Evolutionary conservation across 2,113 vertebrate genomes (phyloP).

Genomic region (Scopus umbretta): DNA sequence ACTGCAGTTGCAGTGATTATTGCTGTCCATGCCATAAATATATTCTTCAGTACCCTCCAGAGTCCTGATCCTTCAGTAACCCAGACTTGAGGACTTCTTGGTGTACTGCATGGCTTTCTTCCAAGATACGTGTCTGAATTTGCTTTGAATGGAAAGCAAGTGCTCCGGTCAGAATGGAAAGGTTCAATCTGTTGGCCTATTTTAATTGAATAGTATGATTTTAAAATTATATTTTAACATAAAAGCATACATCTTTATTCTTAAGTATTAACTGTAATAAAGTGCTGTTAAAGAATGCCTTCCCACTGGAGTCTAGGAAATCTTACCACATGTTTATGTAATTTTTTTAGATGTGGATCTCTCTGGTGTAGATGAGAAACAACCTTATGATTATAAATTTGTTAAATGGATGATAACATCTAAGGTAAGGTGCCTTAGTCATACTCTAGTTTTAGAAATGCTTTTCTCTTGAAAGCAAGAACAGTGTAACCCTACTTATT

Average conservation of each 20-base stretch:
- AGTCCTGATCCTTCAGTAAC: not conserved
- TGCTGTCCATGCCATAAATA: not conserved
- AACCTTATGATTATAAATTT: slow-evolving; percentile 93
- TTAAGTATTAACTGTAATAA: not conserved
- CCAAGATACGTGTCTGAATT: not conserved
- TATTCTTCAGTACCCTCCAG: not conserved
- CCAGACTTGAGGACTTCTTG: not conserved
- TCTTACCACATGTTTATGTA: not conserved
- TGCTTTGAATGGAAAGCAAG: not conserved
- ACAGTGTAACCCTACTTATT: not conserved
- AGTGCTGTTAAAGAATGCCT: not conserved
- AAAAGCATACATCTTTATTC: not conserved
- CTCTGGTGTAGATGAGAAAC: slow-evolving; percentile 73
- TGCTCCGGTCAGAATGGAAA: not conserved
- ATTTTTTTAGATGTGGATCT: slow-evolving; percentile 82
- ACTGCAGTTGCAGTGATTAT: not conserved
- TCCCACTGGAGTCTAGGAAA: not conserved
- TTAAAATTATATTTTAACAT: not conserved
- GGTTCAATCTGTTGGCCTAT: not conserved
- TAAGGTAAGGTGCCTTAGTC: slow-evolving; percentile 76
- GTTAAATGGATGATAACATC: slow-evolving; percentile 95
- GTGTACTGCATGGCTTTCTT: not conserved
- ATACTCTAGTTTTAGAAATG: not conserved
- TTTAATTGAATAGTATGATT: not conserved
- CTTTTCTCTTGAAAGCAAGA: not conserved